Conservation (phyloP, 1,140 invertebrate species). For the Babylonia areolata region DNA sequence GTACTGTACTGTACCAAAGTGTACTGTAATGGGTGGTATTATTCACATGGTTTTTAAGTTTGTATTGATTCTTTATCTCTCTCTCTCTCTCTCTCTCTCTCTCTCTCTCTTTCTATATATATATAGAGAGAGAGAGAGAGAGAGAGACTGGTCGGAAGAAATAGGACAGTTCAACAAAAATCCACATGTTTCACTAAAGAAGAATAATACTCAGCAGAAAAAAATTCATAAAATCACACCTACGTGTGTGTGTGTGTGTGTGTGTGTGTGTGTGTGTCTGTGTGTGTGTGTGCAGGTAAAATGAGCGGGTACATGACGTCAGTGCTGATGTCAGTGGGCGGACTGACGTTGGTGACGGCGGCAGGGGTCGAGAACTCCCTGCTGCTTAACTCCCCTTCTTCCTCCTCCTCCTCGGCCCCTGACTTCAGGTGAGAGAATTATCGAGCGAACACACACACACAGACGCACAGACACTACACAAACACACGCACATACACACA, state of each 20-base stretch:
- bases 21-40: no score
- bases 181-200: no score
- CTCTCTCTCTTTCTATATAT: no score
- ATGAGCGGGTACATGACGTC: neutral
- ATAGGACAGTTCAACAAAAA: no score
- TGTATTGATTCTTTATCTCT: no score
- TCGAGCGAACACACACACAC: neutral
- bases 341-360: neutral
- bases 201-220: no score
- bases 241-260: constrained; percentile 18
- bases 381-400: neutral
- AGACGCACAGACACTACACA: neutral
- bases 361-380: neutral
- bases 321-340: neutral
- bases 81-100: no score
- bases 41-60: no score
- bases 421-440: neutral
- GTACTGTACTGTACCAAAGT: no score
- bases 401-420: neutral
- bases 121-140: no score
- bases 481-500: neutral
- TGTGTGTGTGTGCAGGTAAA: constrained; percentile 12
- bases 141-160: no score
- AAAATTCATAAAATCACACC: no score
- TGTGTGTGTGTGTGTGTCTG: constrained; percentile 9